Base-by-base conservation (phyloP, 1,140 invertebrate species). In the Neodiprion lecontei region DNA sequence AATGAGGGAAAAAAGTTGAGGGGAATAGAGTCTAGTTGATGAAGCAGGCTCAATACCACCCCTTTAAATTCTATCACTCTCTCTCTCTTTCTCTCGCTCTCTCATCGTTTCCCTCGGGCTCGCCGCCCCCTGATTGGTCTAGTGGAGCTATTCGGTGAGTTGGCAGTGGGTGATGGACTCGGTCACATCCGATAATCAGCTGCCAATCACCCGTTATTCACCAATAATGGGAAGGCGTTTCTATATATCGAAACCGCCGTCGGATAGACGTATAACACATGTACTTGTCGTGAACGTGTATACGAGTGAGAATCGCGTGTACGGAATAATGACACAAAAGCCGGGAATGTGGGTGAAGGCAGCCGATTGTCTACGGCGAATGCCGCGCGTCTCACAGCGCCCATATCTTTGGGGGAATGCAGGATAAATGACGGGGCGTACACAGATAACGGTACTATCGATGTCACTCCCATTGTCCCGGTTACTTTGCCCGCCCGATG, bases 131-230 rank as follows among this genome's bases (percentile, higher is more conserved):
- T 40, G 28, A 40, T 40, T 40, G 28, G 28, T 40, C 28, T 40
- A 40, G 28, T 40, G 28, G 28, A 40, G 28, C 28, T 40, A 40
- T 40, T 40, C 28, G 28, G 28, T 40, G 28, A 40, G 28, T 40
- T 1, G 53, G 11, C 7, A 61, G 53, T 5, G 53, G 11, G 53
- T 12, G 53, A 61, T 14, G 53, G 53, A 61, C 53, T 61, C 53
- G n/a, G 53, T 61, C 53, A 61, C 53, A 61, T 61, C n/a, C 53
- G 53, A 61, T 61, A 61, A 61, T 61, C n/a, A 61, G 53, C 53
- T 61, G 53, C 53, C 53, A 61, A 61, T 61, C 53, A 61, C n/a
- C 53, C 11, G 53, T 61, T 61, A 61, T 61, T 61, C 53, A 17
- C 53, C 53, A 17, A 61, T 61, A 61, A 61, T 61, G 9, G 11